Evolutionary conservation across 2,113 vertebrate genomes (phyloP).

Genomic region (Festucalex cinctus): DNA sequence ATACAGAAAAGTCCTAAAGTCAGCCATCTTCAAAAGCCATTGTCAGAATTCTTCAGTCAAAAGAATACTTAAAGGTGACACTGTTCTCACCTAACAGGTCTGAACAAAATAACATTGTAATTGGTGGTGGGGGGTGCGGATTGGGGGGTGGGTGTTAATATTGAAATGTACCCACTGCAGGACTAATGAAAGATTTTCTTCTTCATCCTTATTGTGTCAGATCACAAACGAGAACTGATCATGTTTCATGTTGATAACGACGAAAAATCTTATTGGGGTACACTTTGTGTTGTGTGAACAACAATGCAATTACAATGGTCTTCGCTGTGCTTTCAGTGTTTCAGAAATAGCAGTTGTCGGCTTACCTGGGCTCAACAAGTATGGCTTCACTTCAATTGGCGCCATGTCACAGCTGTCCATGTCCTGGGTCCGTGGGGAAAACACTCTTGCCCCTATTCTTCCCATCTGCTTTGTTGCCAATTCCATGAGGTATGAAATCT

Average conservation of each 20-base stretch:
- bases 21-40: background rate
- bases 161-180: background rate
- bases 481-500: conserved; percentile 51
- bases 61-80: background rate
- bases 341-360: conserved; percentile 63
- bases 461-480: conserved; percentile 68
- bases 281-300: background rate
- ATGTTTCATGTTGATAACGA: background rate
- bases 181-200: too few species aligned
- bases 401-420: conserved; percentile 29
- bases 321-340: conserved; percentile 38
- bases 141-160: too few species aligned
- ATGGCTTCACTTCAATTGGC: conserved; percentile 18
- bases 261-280: background rate
- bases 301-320: background rate
- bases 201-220: background rate
- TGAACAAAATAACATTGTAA: conserved; percentile 2
- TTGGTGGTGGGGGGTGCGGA: too few species aligned
- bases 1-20: background rate
- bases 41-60: background rate
- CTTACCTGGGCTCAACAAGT: conserved; percentile 53
- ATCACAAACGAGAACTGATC: background rate
- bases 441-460: conserved; percentile 51
- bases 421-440: conserved; percentile 57
- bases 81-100: background rate